Conservation (phyloP, 2,797 vertebrate genomes). For the Remorina albescens region DNA sequence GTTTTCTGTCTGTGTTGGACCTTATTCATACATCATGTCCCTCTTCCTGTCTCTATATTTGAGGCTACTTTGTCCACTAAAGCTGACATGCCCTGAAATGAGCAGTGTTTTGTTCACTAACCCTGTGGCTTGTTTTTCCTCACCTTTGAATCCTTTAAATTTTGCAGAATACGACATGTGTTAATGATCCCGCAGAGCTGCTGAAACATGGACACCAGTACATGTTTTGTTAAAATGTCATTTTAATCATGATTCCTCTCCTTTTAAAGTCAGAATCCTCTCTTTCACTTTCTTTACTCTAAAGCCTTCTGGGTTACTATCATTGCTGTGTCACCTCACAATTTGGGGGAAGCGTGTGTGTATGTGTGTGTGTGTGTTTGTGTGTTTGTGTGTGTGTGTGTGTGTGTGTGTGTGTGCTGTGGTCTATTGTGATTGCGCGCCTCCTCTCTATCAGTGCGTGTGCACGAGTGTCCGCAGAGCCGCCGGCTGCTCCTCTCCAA, state of each 20-base stretch:
- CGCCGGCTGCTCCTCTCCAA: constrained; percentile 51
- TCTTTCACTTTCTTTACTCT: constrained; percentile 8
- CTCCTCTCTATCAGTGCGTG: constrained; percentile 54
- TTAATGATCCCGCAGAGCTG: background rate
- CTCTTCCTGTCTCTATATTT: constrained; percentile 12
- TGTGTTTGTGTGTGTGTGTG: constrained; percentile 18
- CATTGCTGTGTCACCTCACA: constrained; percentile 57
- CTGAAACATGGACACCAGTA: background rate
- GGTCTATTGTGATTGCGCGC: constrained; percentile 50
- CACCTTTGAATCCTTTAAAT: constrained; percentile 1
- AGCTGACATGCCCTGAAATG: constrained; percentile 40
- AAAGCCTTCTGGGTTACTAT: constrained; percentile 50
- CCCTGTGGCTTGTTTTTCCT: constrained; percentile 12
- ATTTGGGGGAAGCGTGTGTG: constrained; percentile 41
- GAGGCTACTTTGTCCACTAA: constrained; percentile 27
- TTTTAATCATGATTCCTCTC: background rate
- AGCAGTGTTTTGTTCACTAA: constrained; percentile 22
- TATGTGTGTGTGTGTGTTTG: too few species aligned
- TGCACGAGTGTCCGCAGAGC: constrained; percentile 67
- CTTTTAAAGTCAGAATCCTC: background rate
- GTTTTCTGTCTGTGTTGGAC: constrained; percentile 13
- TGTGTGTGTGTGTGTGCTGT: constrained; percentile 4
- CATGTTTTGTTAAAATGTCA: background rate
- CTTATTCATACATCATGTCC: constrained; percentile 26
- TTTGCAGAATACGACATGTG: background rate